Conservation (phyloP, 2,888 invertebrate genomes). For the Caenorhabditis sinica region DNA sequence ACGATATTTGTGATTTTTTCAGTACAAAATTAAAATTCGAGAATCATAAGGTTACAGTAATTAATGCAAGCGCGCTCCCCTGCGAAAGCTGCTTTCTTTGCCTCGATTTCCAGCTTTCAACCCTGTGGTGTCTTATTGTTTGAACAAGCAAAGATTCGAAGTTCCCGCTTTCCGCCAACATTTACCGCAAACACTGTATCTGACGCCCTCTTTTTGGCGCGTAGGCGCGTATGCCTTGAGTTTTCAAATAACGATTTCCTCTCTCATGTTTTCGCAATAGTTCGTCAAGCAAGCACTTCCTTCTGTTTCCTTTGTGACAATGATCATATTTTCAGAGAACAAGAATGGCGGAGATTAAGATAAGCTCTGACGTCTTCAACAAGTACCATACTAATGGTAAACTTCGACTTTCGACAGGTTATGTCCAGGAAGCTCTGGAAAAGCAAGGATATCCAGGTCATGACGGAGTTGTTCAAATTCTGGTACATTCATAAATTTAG, state of each 20-base stretch:
- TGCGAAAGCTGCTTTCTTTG: too few relatives aligned
- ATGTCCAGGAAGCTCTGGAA: conserved; percentile 52
- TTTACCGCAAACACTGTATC: conserved; percentile 48
- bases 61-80: too few relatives aligned
- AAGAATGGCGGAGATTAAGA: conserved; percentile 44
- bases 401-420: conserved; percentile 46
- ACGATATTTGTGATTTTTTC: too few relatives aligned
- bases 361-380: conserved; percentile 45
- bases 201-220: conserved; percentile 52
- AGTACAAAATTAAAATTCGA: too few relatives aligned
- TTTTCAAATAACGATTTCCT: conserved; percentile 11
- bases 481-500: conserved; percentile 18
- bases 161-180: background rate
- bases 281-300: background rate
- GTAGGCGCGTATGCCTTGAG: conserved; percentile 1
- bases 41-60: too few relatives aligned
- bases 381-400: conserved; percentile 61
- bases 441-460: conserved; percentile 45
- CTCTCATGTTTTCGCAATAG: background rate
- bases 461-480: conserved; percentile 59
- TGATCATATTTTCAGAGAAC: background rate
- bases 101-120: too few relatives aligned
- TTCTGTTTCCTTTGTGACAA: background rate
- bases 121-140: too few relatives aligned
- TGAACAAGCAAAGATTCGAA: background rate